These are phyloP conservation scores for Eupelmus urozonus DNA, from an alignment of 2,888 invertebrate genomes.

Conservation along the genomic window DNA sequence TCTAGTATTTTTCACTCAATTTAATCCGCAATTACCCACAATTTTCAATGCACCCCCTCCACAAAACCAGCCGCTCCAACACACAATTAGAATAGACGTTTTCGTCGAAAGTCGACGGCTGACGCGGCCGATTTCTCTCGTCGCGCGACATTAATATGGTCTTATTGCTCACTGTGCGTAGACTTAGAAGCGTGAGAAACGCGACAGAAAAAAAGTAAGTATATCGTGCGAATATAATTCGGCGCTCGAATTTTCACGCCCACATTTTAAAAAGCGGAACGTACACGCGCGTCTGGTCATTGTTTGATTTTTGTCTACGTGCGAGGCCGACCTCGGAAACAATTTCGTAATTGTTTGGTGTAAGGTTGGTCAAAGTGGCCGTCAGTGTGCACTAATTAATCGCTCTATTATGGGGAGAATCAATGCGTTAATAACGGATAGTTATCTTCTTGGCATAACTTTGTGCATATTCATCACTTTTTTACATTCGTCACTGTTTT, in stretches of 20 bases:
- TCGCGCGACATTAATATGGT: background rate
- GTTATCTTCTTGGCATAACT: no score
- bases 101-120: background rate
- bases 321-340: conserved; percentile 4
- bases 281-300: background rate
- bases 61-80: background rate
- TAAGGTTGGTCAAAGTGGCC: background rate
- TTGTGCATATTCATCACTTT: no score
- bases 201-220: background rate
- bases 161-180: background rate
- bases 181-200: background rate
- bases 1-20: background rate
- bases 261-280: background rate
- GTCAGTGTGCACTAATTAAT: conserved; percentile 25
- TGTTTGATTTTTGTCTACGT: background rate
- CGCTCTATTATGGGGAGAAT: background rate
- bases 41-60: background rate
- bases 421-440: background rate
- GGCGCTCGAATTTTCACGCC: background rate
- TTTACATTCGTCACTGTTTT: no score
- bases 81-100: background rate
- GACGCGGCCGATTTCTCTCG: conserved; percentile 19
- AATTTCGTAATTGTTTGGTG: conserved; percentile 11
- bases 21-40: background rate
- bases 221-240: background rate